Evolutionary conservation across 2,888 invertebrate genomes (phyloP), one percentile per base, ranked within the genome.

Genomic region (Ichneumoninae sp.): DNA sequence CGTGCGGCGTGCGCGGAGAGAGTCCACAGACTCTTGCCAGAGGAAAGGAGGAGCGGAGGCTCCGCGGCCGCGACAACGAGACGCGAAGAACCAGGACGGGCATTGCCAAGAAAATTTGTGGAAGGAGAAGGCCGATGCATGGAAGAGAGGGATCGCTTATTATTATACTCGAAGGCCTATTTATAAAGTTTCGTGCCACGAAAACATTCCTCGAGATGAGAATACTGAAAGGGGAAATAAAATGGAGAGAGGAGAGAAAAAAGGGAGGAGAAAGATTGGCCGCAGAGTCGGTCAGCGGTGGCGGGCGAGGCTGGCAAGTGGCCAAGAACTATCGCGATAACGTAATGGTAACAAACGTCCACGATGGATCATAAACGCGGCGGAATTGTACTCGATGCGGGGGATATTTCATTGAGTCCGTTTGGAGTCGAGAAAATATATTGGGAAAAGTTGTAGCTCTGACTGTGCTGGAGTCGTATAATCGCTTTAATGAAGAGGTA

Each of bases 291-390:
- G 69, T 47, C 8, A 40, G 36, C 40, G 22, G 22, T 66, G 16
- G 69, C 47, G 71, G 68, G 60, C 70, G 66, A 72, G 44, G 40
- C 47, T 79, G 82, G 82, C 79, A 19, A 40, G 30, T 22, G n/a
- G 72, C 82, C 79, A 82, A 60, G 68, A 65, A 82, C 70, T 78
- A 78, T 78, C 52, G 78, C 72, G 72, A 78, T 54, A 54, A 36
- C 40, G 81, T 81, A 76, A 81, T 76, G 30, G 30, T 52, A 70
- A 81, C 47, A 16, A 76, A 81, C 75, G 62, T 19, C 57, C n/a
- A 50, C 40, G 66, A 80, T 80, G 30, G 30, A 80, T 72, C 72
- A 72, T 66, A 52, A 50, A 36, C 71, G 52, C 36, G 54, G 44
- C 19, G 26, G 44, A 66, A 72, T 80, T 33, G 22, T 66, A 54